Base-by-base conservation (phyloP, 2,888 invertebrate genomes). In the Sminthurides aquaticus region DNA sequence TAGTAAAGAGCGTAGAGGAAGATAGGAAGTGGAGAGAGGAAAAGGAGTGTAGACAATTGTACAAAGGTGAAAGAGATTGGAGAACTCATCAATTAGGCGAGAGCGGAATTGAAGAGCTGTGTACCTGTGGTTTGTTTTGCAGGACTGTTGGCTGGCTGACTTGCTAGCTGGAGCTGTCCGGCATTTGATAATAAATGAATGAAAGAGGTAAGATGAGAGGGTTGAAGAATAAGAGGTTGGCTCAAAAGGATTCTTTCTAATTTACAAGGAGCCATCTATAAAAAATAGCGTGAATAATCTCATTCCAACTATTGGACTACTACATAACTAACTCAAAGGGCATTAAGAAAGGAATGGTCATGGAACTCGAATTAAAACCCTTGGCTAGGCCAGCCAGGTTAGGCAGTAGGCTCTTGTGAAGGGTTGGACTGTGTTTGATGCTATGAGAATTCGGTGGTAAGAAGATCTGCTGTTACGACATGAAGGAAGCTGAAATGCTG, bases 241-340 rank as follows among this genome's bases (percentile, higher is more conserved):
- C 18, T 43, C 43, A 43, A 43, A 52, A 52, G 52, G 52, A 20
- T 52, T 52, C 15, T 22, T 18, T 18, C 20, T 52, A 15, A 20
- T 22, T 52, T 20, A 8, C 18, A 20, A 8, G 52, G 52, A 20
- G 11, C 8, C 11, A 18, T 43, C 8, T 43, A 43, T 43, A 52
- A 52, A 52, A 52, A 52, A 52, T 8, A 52, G 52, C 22, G 52
- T 52, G 52, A 52, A 52, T 8, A 52, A 52, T 52, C 22, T 8
- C 22, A 52, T 52, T 52, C 22, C 5, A 52, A 52, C 52, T 15
- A 52, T 52, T 52, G 20, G 52, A 52, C 20, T 15, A n/a, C n/a
- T n/a, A n/a, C n/a, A n/a, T n/a, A n/a, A n/a, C n/a, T n/a, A n/a
- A n/a, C n/a, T n/a, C n/a, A n/a, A n/a, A n/a, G n/a, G n/a, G n/a